phyloP scores from a whole-genome alignment of 2,113 vertebrate genomes.

The Microcebus ravelobensis region DNA sequence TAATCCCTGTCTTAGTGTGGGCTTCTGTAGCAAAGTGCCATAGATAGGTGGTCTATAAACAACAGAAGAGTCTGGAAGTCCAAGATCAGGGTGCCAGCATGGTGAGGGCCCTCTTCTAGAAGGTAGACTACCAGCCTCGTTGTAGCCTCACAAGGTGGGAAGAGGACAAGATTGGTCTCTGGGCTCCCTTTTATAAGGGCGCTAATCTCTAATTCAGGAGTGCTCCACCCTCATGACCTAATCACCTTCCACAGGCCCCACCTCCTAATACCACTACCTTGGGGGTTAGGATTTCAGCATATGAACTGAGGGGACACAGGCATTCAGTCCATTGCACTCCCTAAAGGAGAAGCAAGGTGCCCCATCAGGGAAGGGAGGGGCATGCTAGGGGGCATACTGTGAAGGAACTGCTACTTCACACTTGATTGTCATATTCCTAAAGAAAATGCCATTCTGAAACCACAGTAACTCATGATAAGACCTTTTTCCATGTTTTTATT shows the following conservation, averaged over 20 bases:
- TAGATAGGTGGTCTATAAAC: not conserved
- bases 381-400: rapidly evolving
- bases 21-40: not conserved
- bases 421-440: too few relatives aligned
- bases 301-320: too few relatives aligned
- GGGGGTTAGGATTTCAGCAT: not conserved
- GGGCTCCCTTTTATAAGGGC: not conserved
- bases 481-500: not conserved
- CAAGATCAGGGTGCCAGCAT: not conserved
- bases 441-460: not conserved
- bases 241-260: not conserved
- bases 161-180: not conserved
- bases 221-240: too few relatives aligned
- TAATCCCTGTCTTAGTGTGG: not conserved
- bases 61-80: not conserved
- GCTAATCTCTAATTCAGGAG: not conserved
- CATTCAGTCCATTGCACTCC: not conserved
- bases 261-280: not conserved
- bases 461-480: not conserved
- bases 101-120: not conserved
- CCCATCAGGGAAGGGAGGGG: not conserved
- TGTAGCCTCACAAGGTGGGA: not conserved
- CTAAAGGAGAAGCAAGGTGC: not conserved
- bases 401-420: not conserved
- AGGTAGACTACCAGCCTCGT: not conserved